phyloP scores from a whole-genome alignment of 2,113 vertebrate species.

The Ammospiza nelsoni region DNA sequence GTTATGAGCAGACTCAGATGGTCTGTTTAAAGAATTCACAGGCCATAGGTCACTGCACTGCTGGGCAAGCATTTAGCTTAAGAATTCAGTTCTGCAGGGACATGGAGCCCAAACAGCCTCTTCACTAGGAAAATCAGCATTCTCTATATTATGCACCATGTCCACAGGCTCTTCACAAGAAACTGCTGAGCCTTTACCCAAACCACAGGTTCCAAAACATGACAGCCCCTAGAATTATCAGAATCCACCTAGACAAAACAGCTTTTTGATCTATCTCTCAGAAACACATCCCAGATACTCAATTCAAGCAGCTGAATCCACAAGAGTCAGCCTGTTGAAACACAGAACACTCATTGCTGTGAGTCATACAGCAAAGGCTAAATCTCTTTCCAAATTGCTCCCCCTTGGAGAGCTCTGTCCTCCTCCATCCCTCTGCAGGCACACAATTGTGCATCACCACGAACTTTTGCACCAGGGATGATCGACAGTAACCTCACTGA shows the following conservation, averaged over 20 bases:
- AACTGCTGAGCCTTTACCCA: not conserved
- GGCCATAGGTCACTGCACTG: not conserved
- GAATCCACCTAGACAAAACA: not conserved
- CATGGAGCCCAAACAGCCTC: not conserved
- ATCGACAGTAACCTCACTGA: not conserved
- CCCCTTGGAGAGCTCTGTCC: not conserved
- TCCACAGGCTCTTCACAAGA: not conserved
- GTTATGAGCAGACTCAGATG: not conserved
- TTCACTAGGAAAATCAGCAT: not conserved
- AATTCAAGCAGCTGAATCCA: not conserved
- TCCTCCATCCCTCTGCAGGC: not conserved
- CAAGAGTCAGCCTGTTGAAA: not conserved
- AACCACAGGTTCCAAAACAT: not conserved
- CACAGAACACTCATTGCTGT: not conserved
- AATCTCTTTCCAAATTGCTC: not conserved
- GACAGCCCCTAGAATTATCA: not conserved
- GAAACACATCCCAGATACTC: not conserved
- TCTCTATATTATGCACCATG: not conserved
- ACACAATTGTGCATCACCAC: not conserved
- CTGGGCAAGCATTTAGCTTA: not conserved
- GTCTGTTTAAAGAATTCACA: not conserved
- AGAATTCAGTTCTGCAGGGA: not conserved
- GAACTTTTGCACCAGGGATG: not conserved
- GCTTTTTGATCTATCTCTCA: not conserved
- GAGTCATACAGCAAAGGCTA: not conserved